A percentile compares a stretch with the other conserved stretches of the same genome.
These are phyloP conservation scores for Cladorhizidae sp. DNA, from an alignment of 37 sponge, comb jelly and placozoan species.

Conservation along the genomic window DNA sequence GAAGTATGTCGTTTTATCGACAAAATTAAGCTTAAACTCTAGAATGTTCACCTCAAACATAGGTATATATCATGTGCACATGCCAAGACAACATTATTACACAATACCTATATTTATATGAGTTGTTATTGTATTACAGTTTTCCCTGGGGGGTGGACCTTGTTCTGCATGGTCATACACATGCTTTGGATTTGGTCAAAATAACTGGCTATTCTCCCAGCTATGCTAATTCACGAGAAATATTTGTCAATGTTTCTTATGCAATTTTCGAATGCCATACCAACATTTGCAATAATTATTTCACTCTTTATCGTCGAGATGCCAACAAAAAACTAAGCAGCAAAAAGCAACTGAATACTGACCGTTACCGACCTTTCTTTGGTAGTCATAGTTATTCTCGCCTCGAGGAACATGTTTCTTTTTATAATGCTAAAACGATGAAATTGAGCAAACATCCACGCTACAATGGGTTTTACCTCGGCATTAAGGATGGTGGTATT, in stretches of 20 bases:
- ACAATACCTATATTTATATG: too few species aligned
- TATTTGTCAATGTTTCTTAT: not conserved
- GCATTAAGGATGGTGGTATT: not conserved
- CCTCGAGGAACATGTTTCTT: not conserved
- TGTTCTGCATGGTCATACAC: not conserved
- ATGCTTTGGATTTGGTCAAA: not conserved
- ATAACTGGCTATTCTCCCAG: constrained; percentile 12
- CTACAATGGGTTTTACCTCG: not conserved
- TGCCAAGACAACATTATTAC: too few species aligned
- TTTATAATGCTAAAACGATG: not conserved
- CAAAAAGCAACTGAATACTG: not conserved
- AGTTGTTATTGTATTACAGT: too few species aligned
- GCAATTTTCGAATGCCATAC: not conserved
- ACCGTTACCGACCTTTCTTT: not conserved
- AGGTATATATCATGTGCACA: too few species aligned
- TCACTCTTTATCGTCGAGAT: not conserved
- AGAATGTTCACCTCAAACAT: too few species aligned
- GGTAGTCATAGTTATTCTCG: not conserved
- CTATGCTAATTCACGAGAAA: too few species aligned
- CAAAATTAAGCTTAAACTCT: too few species aligned
- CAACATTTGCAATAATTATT: not conserved
- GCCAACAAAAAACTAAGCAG: not conserved
- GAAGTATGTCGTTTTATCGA: too few species aligned
- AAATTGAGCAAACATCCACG: not conserved
- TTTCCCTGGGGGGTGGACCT: not conserved